These are phyloP conservation scores for Gambelia wislizenii DNA, from an alignment of 2,797 vertebrate genomes.

Conservation along the genomic window DNA sequence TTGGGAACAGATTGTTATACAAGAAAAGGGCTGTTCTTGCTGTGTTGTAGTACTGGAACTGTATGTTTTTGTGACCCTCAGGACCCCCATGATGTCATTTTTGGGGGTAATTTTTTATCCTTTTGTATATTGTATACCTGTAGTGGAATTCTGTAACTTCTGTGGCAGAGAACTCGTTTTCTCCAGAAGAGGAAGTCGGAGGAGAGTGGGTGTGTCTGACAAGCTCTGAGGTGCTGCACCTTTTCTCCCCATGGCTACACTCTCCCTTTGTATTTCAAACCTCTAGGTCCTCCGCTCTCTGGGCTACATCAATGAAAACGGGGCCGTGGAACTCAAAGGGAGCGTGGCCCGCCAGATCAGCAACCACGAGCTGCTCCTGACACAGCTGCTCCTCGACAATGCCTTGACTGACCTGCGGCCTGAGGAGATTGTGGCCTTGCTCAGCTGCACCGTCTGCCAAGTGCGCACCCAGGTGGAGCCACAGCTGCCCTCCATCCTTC, in stretches of 20 bases:
- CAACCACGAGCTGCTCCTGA: conserved; percentile 91
- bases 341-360: conserved; percentile 93
- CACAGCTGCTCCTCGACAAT: conserved; percentile 92
- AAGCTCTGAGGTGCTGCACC: background rate
- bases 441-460: conserved; percentile 90
- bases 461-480: conserved; percentile 88
- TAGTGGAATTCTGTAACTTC: too few species aligned
- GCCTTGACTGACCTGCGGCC: conserved; percentile 88
- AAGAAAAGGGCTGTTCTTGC: too few species aligned
- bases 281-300: conserved; percentile 87
- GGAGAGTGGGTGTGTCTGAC: background rate
- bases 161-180: too few species aligned
- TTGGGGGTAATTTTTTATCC: too few species aligned
- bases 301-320: conserved; percentile 85
- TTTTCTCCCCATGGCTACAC: too few species aligned
- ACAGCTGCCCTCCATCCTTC: conserved; percentile 85
- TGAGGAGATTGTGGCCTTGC: conserved; percentile 91
- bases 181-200: background rate
- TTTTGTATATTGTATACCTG: too few species aligned
- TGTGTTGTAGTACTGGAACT: too few species aligned
- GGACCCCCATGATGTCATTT: too few species aligned
- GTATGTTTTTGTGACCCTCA: too few species aligned
- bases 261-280: too few species aligned
- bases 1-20: too few species aligned
- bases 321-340: conserved; percentile 91